Conservation (phyloP, 2,113 vertebrate species). For the Paraplagusia blochii region DNA sequence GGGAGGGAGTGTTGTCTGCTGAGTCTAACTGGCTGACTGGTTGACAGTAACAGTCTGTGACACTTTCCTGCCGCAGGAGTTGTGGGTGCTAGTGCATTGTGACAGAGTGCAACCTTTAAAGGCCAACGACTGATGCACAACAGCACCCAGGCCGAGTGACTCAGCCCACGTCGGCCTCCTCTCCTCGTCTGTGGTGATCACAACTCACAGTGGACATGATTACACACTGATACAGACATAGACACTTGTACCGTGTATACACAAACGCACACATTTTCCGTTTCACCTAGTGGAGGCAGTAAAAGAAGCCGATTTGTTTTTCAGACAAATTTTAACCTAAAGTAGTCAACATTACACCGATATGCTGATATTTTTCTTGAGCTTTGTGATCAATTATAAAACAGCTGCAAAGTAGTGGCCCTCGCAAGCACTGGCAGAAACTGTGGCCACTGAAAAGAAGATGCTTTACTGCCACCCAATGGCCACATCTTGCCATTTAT, state of each 20-base stretch:
- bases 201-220: constrained; percentile 41
- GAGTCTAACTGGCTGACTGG: constrained; percentile 55
- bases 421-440: constrained; percentile 15
- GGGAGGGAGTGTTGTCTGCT: constrained; percentile 47
- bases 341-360: constrained; percentile 4
- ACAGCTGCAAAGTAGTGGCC: constrained; percentile 26
- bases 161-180: constrained; percentile 42
- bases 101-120: constrained; percentile 82
- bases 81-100: constrained; percentile 69
- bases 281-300: neutral
- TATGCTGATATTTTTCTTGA: constrained; percentile 21
- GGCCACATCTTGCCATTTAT: constrained; percentile 32
- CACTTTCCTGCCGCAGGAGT: constrained; percentile 70
- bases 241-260: constrained; percentile 21
- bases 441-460: constrained; percentile 26
- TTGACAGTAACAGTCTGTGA: constrained; percentile 73
- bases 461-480: constrained; percentile 75
- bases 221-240: constrained; percentile 29
- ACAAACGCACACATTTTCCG: neutral
- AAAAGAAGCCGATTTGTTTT: no score
- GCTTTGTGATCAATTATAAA: constrained; percentile 39
- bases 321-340: no score
- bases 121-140: constrained; percentile 73
- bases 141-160: constrained; percentile 56
- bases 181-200: constrained; percentile 30